These are phyloP conservation scores for Lacanobia wlatinum DNA, from an alignment of 2,888 invertebrate genomes.

Conservation along the genomic window DNA sequence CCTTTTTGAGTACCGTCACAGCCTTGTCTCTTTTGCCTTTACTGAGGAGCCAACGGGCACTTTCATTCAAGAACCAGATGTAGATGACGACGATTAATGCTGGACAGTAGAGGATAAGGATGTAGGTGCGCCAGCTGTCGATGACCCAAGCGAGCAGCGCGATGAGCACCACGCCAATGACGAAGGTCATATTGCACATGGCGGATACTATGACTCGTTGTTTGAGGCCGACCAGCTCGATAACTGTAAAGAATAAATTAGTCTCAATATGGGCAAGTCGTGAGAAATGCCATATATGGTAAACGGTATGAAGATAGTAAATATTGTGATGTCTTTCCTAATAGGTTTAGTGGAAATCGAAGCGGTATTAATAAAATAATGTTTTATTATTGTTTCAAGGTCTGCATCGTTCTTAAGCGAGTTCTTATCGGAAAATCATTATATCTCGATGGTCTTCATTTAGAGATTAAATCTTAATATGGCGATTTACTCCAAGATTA, in stretches of 20 bases:
- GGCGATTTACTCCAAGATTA: background rate
- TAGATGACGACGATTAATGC: constrained; percentile 92
- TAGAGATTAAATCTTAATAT: background rate
- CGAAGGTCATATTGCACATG: constrained; percentile 94
- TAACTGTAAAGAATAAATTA: constrained; percentile 87
- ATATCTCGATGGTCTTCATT: background rate
- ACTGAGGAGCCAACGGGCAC: constrained; percentile 94
- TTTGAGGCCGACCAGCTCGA: constrained; percentile 95
- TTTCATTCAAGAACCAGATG: constrained; percentile 94
- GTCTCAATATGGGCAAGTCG: constrained; percentile 42
- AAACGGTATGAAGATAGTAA: constrained; percentile 32
- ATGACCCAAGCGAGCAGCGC: constrained; percentile 93
- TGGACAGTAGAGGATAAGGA: constrained; percentile 93
- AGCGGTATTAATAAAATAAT: constrained; percentile 6
- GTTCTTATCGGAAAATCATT: background rate
- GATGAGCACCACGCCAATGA: constrained; percentile 93
- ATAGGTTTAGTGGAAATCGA: constrained; percentile 16
- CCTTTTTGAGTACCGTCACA: constrained; percentile 91
- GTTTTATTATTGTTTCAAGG: background rate
- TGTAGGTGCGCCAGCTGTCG: constrained; percentile 93
- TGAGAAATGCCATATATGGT: constrained; percentile 39
- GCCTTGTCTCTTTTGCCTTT: constrained; percentile 93
- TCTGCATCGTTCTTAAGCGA: background rate
- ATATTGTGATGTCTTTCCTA: constrained; percentile 27
- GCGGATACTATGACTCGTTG: constrained; percentile 94